Evolutionary conservation across 53 echinoderm and acorn worm species (phyloP).

Genomic region (Holothuria leucospilota): DNA sequence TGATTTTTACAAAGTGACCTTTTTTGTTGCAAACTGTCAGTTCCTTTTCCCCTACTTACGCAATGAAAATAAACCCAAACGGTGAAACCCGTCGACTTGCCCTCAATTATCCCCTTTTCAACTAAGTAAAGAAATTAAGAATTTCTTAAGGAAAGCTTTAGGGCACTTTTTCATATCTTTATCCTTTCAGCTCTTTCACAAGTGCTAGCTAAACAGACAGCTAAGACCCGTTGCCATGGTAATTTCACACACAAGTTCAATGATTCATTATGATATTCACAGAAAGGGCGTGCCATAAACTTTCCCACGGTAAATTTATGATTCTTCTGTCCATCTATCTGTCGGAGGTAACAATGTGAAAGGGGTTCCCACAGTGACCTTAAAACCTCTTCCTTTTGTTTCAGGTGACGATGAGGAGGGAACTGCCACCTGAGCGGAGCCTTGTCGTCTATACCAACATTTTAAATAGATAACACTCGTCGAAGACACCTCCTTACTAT

Average conservation of each 20-base stretch:
- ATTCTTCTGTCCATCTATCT: neutral
- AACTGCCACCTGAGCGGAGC: constrained; percentile 21
- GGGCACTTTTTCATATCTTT: too few relatives aligned
- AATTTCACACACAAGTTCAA: neutral
- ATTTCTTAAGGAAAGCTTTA: too few relatives aligned
- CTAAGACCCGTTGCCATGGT: neutral
- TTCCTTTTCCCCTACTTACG: constrained; percentile 1
- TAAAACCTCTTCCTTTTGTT: neutral
- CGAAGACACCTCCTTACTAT: constrained; percentile 19
- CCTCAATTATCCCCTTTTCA: too few relatives aligned
- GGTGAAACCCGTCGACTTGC: too few relatives aligned
- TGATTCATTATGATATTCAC: constrained; percentile 35
- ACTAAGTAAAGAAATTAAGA: too few relatives aligned
- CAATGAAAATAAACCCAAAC: too few relatives aligned
- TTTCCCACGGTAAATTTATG: constrained; percentile 24
- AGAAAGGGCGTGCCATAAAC: constrained; percentile 32
- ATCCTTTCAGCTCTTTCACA: too few relatives aligned
- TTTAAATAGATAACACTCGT: constrained; percentile 44
- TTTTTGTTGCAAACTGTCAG: neutral
- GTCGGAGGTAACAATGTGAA: neutral
- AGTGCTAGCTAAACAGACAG: constrained; percentile 1
- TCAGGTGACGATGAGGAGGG: constrained; percentile 13
- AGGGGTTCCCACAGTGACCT: constrained; percentile 30
- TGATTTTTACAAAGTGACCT: too few relatives aligned
- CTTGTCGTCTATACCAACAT: constrained; percentile 23